Evolutionary conservation across 2,113 vertebrate species (phyloP), one percentile per base, ranked within the genome.

Genomic region (Collichthys lucidus): DNA sequence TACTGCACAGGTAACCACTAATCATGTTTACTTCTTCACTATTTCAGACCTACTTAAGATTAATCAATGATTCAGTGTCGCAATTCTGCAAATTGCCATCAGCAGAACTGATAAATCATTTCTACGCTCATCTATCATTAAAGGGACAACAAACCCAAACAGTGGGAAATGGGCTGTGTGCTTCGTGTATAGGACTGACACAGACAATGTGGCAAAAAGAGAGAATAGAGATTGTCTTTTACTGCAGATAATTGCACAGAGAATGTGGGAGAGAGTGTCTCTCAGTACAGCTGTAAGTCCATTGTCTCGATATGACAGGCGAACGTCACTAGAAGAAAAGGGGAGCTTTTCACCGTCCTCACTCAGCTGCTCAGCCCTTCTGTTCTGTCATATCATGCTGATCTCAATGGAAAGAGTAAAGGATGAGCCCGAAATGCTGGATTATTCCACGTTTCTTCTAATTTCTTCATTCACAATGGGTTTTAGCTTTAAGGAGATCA

Each of bases 401-500:
- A 88, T 86, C 70, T 81, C 63, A 60, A 76, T 49, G 74, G 70
- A 82, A 72, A 46, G 44, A 46, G 44, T 12, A 46, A 14, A 67
- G 80, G 66, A 86, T 73, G 64, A 80, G 76, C 62, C 35, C 22
- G 26, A 80, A 82, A 83, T 47, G 63, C 61, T 6, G 71, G 46
- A 83, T 86, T 73, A 55, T 80, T 84, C 77, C 20, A 12, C 15
- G 19, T 68, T 74, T 67, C 67, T 62, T 81, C 86, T 82, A 47
- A 31, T 85, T 71, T 83, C 55, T 60, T 68, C 63, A 65, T 56
- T 81, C 57, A 74, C 52, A 61, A 77, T 69, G 60, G 46, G 60
- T 72, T 74, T 75, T 72, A 56, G 64, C 68, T 73, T 40, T 57
- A 17, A 55, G 46, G 49, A 86, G 85, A 87, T 80, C 78, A 90